phyloP scores from a whole-genome alignment of 2,888 invertebrate genomes.

The Rapana venosa region DNA sequence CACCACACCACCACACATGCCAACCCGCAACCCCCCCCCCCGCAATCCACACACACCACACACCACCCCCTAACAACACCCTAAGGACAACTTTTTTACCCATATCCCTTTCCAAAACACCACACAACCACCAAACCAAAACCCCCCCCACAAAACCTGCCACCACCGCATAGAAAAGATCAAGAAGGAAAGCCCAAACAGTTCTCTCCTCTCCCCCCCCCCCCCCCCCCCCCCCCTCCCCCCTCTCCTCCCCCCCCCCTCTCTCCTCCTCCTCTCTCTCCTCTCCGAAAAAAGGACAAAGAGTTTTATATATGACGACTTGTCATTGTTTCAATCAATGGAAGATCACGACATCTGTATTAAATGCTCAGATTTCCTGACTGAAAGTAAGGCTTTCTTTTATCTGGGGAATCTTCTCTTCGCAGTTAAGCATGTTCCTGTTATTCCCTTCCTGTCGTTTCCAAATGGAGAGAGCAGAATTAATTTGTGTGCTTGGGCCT shows the following conservation, averaged over 20 bases:
- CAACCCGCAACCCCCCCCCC: too few relatives aligned
- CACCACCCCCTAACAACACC: too few relatives aligned
- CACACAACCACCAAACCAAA: not conserved
- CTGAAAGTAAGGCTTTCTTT: not conserved
- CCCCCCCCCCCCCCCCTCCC: too few relatives aligned
- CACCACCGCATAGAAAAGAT: not conserved
- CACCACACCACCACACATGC: too few relatives aligned
- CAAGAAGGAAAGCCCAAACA: too few relatives aligned
- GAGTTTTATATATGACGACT: not conserved
- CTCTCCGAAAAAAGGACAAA: not conserved
- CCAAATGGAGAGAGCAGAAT: not conserved
- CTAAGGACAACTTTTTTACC: too few relatives aligned
- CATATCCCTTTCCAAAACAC: not conserved
- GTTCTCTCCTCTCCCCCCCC: too few relatives aligned
- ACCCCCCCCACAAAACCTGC: too few relatives aligned
- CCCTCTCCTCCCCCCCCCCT: too few relatives aligned
- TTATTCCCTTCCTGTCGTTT: constrained; percentile 3
- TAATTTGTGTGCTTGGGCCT: not conserved
- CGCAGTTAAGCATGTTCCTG: not conserved
- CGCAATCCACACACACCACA: too few relatives aligned
- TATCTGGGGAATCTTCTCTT: not conserved
- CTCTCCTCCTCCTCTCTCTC: too few relatives aligned
- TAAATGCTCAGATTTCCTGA: constrained; percentile 16
- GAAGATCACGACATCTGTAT: not conserved
- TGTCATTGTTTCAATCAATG: not conserved